Evolutionary conservation across 2,888 invertebrate genomes (phyloP).

Genomic region (Anoplius nigerrimus): DNA sequence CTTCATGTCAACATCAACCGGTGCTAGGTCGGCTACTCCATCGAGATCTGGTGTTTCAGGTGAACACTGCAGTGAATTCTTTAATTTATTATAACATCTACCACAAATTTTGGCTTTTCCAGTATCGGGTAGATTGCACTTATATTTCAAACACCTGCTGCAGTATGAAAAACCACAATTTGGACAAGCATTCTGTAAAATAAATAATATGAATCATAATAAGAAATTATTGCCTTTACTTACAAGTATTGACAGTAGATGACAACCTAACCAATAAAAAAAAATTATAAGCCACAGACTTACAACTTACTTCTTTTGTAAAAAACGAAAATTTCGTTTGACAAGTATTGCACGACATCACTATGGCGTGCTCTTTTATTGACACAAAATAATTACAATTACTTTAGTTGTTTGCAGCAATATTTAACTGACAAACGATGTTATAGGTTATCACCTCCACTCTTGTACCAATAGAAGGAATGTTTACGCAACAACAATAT

Average conservation of each 20-base stretch:
- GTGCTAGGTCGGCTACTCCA: constrained; percentile 51
- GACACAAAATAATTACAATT: too few species aligned
- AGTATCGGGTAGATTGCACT: constrained; percentile 80
- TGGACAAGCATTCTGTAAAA: constrained; percentile 86
- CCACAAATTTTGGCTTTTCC: constrained; percentile 82
- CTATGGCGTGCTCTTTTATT: not conserved
- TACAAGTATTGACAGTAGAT: not conserved
- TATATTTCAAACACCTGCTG: constrained; percentile 86
- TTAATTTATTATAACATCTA: constrained; percentile 75
- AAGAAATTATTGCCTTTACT: constrained; percentile 9
- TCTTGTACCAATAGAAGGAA: too few species aligned
- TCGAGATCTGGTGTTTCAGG: constrained; percentile 30
- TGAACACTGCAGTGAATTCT: constrained; percentile 22
- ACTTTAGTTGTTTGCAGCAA: too few species aligned
- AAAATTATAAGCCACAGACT: too few species aligned
- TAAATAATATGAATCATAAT: constrained; percentile 17
- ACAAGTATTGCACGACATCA: constrained; percentile 86
- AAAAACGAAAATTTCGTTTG: constrained; percentile 83
- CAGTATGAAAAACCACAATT: constrained; percentile 91
- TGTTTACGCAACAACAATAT: too few species aligned
- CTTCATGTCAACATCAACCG: constrained; percentile 65
- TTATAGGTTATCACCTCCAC: too few species aligned
- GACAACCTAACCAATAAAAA: constrained; percentile 25
- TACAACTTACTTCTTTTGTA: constrained; percentile 81
- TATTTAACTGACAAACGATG: too few species aligned